Percentiles rank a stretch among this genome's conserved stretches.
Conservation (phyloP, 1,140 invertebrate species). For the Rhyzopertha dominica region DNA sequence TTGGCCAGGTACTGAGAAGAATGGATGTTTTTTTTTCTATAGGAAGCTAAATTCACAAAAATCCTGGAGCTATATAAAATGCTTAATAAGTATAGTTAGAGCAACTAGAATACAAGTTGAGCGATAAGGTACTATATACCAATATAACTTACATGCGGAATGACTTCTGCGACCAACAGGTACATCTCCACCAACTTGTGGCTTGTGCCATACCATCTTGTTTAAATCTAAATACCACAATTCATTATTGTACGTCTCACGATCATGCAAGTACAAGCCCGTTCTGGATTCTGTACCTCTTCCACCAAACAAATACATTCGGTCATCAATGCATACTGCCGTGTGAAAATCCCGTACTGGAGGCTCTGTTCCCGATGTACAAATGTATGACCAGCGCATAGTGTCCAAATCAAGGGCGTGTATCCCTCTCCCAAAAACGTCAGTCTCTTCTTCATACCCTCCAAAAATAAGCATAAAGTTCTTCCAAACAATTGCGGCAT, state of each 20-base stretch:
- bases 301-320: constrained; percentile 86
- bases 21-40: too few relatives aligned
- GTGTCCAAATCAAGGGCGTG: constrained; percentile 69
- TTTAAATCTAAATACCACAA: constrained; percentile 71
- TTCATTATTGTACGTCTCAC: constrained; percentile 72
- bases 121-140: too few relatives aligned
- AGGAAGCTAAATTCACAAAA: too few relatives aligned
- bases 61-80: too few relatives aligned
- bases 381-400: constrained; percentile 64
- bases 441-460: constrained; percentile 74
- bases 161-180: constrained; percentile 77
- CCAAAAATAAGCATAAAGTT: constrained; percentile 88
- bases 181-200: constrained; percentile 52
- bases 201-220: constrained; percentile 63
- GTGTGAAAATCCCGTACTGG: constrained; percentile 83
- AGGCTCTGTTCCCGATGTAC: constrained; percentile 52
- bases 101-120: too few relatives aligned
- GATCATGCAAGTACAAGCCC: constrained; percentile 58
- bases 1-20: too few relatives aligned
- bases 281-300: constrained; percentile 54
- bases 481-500: constrained; percentile 77
- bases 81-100: too few relatives aligned
- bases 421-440: constrained; percentile 75
- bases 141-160: constrained; percentile 74
- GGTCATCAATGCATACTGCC: constrained; percentile 63